phyloP scores from a whole-genome alignment of 2,888 invertebrate genomes.

The Toxonevra muliebris region DNA sequence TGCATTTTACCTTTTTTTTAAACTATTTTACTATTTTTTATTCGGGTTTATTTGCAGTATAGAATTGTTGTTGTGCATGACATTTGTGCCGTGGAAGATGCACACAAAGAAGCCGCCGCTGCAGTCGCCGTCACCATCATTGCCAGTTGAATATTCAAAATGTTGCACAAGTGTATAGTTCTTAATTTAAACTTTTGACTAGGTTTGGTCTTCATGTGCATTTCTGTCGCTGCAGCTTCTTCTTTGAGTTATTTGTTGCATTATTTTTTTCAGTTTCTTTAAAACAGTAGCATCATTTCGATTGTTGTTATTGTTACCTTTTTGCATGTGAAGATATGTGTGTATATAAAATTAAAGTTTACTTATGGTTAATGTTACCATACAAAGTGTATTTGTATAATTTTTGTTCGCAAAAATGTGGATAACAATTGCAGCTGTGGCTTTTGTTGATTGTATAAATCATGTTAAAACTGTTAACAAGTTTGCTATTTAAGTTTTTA shows the following conservation, averaged over 20 bases:
- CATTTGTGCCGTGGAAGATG: background rate
- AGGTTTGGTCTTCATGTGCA: background rate
- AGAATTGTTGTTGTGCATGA: background rate
- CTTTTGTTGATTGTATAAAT: too few relatives aligned
- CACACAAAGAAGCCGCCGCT: background rate
- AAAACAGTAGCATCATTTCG: too few relatives aligned
- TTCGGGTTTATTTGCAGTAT: background rate
- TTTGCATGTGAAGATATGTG: too few relatives aligned
- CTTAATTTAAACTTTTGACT: constrained; percentile 1
- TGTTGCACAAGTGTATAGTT: constrained; percentile 2
- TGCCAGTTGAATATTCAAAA: background rate
- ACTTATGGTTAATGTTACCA: too few relatives aligned
- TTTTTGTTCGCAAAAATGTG: too few relatives aligned
- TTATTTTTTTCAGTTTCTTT: background rate
- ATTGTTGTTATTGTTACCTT: too few relatives aligned
- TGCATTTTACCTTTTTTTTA: background rate
- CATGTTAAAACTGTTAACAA: too few relatives aligned
- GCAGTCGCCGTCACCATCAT: background rate
- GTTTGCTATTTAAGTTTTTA: too few relatives aligned
- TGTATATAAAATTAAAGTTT: too few relatives aligned
- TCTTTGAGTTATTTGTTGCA: background rate
- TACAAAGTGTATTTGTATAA: too few relatives aligned
- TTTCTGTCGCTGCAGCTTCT: background rate
- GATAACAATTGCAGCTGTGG: too few relatives aligned
- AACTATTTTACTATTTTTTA: background rate